phyloP scores from a whole-genome alignment of 2,113 vertebrate genomes.

The Hoplias malabaricus region DNA sequence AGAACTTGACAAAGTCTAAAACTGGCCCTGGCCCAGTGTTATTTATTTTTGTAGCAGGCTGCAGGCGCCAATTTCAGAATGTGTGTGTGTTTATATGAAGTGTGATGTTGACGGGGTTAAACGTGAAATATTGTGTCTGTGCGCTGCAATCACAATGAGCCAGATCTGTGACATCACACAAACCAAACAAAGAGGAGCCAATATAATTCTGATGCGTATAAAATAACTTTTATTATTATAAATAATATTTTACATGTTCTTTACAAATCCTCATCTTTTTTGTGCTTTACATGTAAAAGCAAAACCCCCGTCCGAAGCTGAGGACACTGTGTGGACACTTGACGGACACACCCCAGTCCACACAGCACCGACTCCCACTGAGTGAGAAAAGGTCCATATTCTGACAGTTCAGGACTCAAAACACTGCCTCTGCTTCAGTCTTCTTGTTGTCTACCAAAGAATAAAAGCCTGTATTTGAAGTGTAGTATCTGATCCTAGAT shows the following conservation, averaged over 20 bases:
- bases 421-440: background rate
- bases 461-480: background rate
- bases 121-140: too few species aligned
- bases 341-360: too few species aligned
- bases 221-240: conserved; percentile 97
- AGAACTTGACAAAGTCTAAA: too few species aligned
- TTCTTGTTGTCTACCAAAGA: background rate
- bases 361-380: too few species aligned
- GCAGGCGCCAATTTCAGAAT: too few species aligned
- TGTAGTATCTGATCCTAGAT: background rate
- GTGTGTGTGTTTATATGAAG: too few species aligned
- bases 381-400: too few species aligned
- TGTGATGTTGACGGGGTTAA: too few species aligned
- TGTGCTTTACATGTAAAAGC: conserved; percentile 89
- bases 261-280: conserved; percentile 84
- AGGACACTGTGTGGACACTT: conserved; percentile 60
- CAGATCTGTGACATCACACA: too few species aligned
- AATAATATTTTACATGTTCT: conserved; percentile 84
- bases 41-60: too few species aligned
- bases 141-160: too few species aligned
- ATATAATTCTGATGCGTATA: conserved; percentile 73
- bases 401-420: background rate
- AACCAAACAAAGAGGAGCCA: background rate
- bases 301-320: conserved; percentile 81
- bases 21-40: too few species aligned